Base-by-base conservation (phyloP, 2,113 vertebrate species). In the Galemys pyrenaicus region DNA sequence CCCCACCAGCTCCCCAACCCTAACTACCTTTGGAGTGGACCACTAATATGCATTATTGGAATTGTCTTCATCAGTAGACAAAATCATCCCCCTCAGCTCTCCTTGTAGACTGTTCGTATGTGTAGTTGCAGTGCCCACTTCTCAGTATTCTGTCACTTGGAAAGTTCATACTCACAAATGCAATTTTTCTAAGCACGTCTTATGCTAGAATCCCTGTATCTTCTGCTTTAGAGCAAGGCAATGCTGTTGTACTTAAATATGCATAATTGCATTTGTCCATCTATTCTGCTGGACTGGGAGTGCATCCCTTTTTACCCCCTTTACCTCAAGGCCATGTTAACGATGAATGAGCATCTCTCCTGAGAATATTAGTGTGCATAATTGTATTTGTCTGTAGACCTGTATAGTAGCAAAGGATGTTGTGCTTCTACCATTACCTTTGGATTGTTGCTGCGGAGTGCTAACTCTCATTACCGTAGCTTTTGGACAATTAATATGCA, bases 141-240 rank as follows among this genome's bases (percentile, higher is more conserved):
- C 51, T 91, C 73, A 85, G 17, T 11, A 74, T 73, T 67, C 74
- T 88, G 77, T 85, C 28, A 70, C 44, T 41, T 85, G n/a, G 30
- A 91, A 95, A 64, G 19, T 84, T 95, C 9, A 64, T 15, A 32
- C 30, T 41, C 51, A 78, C 20, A 56, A 51, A 92, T 32, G 32
- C 35, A 80, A 28, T 86, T 56, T 90, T 49, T 49, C 81, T 87
- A 80, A 71, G 41, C 37, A 90, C 26, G 28, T 79, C 9, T 84
- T 78, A 35, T 26, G n/a, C 44, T n/a, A 71, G 73, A 80, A 78
- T 13, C 19, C 22, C 22, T 75, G 49, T 56, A 51, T 24, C 24
- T 39, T 85, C 75, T 46, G 81, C 85, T 89, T 92, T 94, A 87
- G 30, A 79, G 81, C 85, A 94, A 65, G 41, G 67, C 62, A 41